Conservation (phyloP, 1,140 invertebrate genomes). For the Trichogramma pretiosum region DNA sequence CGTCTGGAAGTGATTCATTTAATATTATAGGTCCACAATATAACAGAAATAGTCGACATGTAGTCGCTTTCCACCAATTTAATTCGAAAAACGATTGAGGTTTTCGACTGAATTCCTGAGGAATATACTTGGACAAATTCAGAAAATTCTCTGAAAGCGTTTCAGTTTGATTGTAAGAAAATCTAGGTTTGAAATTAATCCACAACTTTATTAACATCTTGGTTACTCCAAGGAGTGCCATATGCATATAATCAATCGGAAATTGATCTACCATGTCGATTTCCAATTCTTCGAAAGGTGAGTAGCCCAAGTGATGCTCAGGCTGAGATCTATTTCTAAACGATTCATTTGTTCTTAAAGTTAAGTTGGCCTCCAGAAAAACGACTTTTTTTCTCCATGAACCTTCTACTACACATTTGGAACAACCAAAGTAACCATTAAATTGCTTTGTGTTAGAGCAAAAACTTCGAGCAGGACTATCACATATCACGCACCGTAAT, state of each 20-base stretch:
- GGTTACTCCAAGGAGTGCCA: neutral
- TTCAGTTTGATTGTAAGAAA: neutral
- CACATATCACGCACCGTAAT: slow-evolving; percentile 19
- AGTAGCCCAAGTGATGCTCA: neutral
- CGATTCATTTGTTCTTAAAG: neutral
- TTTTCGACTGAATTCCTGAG: slow-evolving; percentile 16
- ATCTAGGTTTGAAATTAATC: neutral
- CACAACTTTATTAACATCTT: neutral
- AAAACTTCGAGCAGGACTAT: slow-evolving; percentile 18
- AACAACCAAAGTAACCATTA: slow-evolving; percentile 18
- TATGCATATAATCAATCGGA: slow-evolving; percentile 10
- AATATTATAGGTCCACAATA: slow-evolving; percentile 15
- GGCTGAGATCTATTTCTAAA: neutral
- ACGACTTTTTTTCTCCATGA: neutral
- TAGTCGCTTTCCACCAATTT: slow-evolving; percentile 16
- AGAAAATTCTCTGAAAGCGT: neutral
- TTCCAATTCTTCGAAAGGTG: neutral
- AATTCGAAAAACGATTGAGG: slow-evolving; percentile 1
- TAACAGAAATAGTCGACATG: slow-evolving; percentile 17
- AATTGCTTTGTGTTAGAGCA: slow-evolving; percentile 14
- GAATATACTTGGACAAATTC: slow-evolving; percentile 1
- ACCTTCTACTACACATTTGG: slow-evolving; percentile 16
- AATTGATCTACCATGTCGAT: slow-evolving; percentile 8
- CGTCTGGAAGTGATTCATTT: slow-evolving; percentile 6
- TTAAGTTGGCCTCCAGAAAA: neutral